phyloP scores from a whole-genome alignment of 37 sponge, comb jelly and placozoan species.

The Lycopodina hypogea region DNA sequence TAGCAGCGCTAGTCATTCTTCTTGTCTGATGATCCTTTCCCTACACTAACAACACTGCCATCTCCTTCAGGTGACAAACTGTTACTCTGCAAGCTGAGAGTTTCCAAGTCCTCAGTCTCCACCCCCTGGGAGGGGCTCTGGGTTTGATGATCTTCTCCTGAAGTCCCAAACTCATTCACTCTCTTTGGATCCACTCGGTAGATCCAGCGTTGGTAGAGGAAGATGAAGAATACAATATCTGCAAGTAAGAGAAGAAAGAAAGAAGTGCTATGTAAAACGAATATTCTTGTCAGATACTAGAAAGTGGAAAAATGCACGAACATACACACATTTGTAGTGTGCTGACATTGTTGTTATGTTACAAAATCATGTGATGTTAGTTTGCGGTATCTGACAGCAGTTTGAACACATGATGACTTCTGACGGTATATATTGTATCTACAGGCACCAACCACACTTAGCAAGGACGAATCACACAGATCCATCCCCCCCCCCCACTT shows the following conservation, averaged over 20 bases:
- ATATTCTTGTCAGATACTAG: background rate
- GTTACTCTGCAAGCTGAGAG: background rate
- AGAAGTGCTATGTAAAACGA: background rate
- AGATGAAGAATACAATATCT: slow-evolving; percentile 99
- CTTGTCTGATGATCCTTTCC: background rate
- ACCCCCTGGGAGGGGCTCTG: background rate
- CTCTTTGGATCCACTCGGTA: slow-evolving; percentile 94
- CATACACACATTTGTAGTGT: background rate
- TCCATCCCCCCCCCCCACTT: too few relatives aligned
- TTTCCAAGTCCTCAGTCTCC: background rate
- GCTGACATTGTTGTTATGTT: too few relatives aligned
- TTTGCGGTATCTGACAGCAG: too few relatives aligned
- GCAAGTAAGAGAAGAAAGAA: slow-evolving; percentile 1
- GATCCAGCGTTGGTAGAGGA: slow-evolving; percentile 95
- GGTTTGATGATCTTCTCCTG: slow-evolving; percentile 57
- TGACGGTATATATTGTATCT: too few relatives aligned
- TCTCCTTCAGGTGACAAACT: background rate
- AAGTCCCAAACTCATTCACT: slow-evolving; percentile 95
- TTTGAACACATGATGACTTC: too few relatives aligned
- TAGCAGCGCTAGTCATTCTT: background rate
- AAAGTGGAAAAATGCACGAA: background rate
- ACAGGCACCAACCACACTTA: too few relatives aligned
- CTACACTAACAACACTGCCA: background rate
- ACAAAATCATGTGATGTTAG: too few relatives aligned
- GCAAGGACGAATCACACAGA: too few relatives aligned